Evolutionary conservation across 2,797 vertebrate genomes (phyloP).

Genomic region (Sebastes taczanowskii): DNA sequence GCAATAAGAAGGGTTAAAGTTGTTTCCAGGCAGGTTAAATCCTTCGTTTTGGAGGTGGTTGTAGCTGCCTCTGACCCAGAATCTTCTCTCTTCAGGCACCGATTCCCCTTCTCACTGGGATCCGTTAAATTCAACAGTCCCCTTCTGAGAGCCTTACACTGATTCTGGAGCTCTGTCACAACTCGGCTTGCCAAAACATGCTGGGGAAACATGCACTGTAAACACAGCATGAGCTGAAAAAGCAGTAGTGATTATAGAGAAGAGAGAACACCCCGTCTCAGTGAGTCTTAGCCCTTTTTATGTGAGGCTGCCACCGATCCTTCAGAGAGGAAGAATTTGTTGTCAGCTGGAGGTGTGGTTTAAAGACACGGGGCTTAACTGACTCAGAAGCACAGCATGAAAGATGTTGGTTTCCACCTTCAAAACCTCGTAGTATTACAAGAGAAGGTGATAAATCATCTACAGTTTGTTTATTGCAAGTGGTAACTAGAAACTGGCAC

Average conservation of each 20-base stretch:
- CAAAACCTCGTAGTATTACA: neutral
- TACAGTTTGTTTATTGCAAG: neutral
- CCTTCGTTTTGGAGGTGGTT: neutral
- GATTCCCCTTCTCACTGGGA: neutral
- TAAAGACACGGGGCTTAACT: neutral
- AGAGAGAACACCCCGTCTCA: neutral
- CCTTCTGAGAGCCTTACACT: neutral
- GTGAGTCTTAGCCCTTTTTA: neutral
- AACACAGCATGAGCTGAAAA: neutral
- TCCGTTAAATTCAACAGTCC: constrained; percentile 30
- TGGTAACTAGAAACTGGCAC: neutral
- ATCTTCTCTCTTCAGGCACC: neutral
- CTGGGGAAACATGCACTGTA: neutral
- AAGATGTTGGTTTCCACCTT: neutral
- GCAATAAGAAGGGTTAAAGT: neutral
- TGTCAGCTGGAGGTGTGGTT: constrained; percentile 69
- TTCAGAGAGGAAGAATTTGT: constrained; percentile 34
- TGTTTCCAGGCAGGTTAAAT: constrained; percentile 1
- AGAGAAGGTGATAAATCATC: too few relatives aligned
- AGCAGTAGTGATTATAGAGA: neutral
- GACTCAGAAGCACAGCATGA: neutral
- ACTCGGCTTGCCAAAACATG: constrained; percentile 13
- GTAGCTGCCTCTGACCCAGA: neutral
- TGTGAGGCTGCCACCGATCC: neutral
- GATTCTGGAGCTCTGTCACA: neutral